Evolutionary conservation across 2,888 invertebrate genomes (phyloP), one percentile per base, ranked within the genome.

Genomic region (Boloria selene): DNA sequence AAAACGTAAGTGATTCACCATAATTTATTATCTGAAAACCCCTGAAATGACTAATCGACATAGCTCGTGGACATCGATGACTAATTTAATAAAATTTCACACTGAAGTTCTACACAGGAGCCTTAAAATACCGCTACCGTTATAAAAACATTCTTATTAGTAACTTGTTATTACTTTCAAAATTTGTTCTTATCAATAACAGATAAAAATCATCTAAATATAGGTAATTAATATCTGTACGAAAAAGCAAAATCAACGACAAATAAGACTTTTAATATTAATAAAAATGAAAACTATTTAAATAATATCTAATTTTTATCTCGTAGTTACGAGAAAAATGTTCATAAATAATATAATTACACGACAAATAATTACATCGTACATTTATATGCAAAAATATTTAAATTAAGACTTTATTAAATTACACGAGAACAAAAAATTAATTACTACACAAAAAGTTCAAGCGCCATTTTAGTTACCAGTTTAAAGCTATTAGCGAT

Each of bases 401-500:
- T 56, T n/a, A 56, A 59, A 59, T 59, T 31, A 49, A 31, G 47
- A 31, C 16, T 49, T 59, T 59, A 59, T 59, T 31, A 49, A 50
- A 59, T 59, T 17, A 50, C 17, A 50, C 31, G 47, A n/a, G 17
- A 26, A 31, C 31, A 59, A 49, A 49, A 59, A 59, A 49, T 38
- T 59, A 18, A 59, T 59, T 50, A 54, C 50, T 50, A 54, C 50
- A 58, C 18, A 58, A 67, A 61, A 67, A 53, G 42, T 45, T 49
- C 31, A 44, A 51, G 77, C 75, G 68, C 69, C 71, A 79, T 82
- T 77, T 85, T 81, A 82, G 77, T 68, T 70, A 70, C 69, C 74
- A 77, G 78, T 80, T 75, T 73, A 69, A 77, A 74, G 82, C 82
- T 88, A 87, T 88, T 87, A 86, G 80, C 78, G 77, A 69, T 80